Base-by-base conservation (phyloP, 2,113 vertebrate species). In the Psettodes erumei region DNA sequence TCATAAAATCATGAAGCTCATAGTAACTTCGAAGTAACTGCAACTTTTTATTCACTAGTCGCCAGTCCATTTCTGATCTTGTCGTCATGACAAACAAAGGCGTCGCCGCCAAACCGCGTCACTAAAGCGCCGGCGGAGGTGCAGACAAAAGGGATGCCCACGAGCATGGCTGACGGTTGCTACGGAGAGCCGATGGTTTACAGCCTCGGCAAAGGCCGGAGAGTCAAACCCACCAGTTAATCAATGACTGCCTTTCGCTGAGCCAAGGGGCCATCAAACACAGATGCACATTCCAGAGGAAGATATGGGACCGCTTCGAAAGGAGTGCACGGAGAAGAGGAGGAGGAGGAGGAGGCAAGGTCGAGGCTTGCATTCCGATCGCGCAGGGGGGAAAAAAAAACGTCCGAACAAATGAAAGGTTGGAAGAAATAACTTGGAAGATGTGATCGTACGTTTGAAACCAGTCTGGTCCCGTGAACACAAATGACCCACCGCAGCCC, bases 161-260 rank as follows among this genome's bases (percentile, higher is more conserved):
- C 70, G 84, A 70, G 48, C 60, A 58, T 8, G 59, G 75, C 70
- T 1, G 65, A 42, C 74, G 35, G 91, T 93, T 92, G 84, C 91
- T 80, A 90, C 83, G 87, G 91, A 77, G 69, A 61, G 50, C 63
- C 30, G 62, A 77, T 62, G 83, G 86, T 93, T 92, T 91, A 90
- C 73, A 62, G 71, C 79, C 45, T 55, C 63, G 6, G 84, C 50
- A 89, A 90, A 92, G 84, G 86, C 71, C 77, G 65, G 27, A 40
- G 73, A 89, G 77, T 87, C 82, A 79, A 74, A 55, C 78, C 69
- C 67, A 28, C 62, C 81, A 65, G 86, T 90, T 85, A 90, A 91
- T 91, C 90, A 90, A 67, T 85, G 86, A 86, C 82, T 35, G 68
- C 68, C 71, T 68, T 78, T 65, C 4, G 27, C 55, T 32, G 23